Percentiles rank a stretch among this genome's conserved stretches.
These are phyloP conservation scores for Podabrus alpinus DNA, from an alignment of 2,888 invertebrate species.

Conservation along the genomic window DNA sequence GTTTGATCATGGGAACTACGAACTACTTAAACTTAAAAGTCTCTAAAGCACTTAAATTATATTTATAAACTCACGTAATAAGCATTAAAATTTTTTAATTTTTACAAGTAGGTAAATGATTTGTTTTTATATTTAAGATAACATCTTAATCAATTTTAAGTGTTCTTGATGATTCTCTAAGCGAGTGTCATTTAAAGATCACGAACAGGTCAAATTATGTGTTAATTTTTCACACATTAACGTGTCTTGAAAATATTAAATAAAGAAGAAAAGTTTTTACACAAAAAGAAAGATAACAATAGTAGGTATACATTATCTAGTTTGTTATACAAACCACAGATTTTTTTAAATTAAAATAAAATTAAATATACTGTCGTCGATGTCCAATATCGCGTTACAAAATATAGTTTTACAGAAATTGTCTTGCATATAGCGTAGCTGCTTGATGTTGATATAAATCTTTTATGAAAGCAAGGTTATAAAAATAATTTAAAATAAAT, in stretches of 20 bases:
- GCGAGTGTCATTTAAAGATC: neutral
- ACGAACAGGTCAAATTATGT: neutral
- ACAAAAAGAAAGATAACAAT: constrained; percentile 17
- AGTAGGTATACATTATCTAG: constrained; percentile 23
- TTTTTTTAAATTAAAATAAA: constrained; percentile 27
- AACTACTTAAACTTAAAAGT: neutral
- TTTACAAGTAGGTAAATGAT: neutral
- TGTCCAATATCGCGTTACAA: constrained; percentile 19
- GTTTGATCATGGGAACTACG: neutral
- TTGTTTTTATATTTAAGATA: neutral
- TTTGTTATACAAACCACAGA: constrained; percentile 22
- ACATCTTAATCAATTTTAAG: neutral
- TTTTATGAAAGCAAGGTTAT: constrained; percentile 6
- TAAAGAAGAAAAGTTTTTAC: constrained; percentile 8
- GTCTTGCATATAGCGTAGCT: constrained; percentile 9
- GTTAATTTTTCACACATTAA: neutral
- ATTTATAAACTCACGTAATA: neutral
- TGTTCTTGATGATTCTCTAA: neutral
- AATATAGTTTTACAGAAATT: constrained; percentile 7
- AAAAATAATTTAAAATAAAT: neutral
- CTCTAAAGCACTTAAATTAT: neutral
- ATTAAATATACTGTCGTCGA: constrained; percentile 14
- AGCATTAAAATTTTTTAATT: neutral
- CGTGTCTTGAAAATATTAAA: neutral
- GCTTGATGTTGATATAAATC: neutral